Percentiles rank a stretch among this genome's conserved stretches.
Conservation (phyloP, 2,113 vertebrate species). For the Zeus faber region DNA sequence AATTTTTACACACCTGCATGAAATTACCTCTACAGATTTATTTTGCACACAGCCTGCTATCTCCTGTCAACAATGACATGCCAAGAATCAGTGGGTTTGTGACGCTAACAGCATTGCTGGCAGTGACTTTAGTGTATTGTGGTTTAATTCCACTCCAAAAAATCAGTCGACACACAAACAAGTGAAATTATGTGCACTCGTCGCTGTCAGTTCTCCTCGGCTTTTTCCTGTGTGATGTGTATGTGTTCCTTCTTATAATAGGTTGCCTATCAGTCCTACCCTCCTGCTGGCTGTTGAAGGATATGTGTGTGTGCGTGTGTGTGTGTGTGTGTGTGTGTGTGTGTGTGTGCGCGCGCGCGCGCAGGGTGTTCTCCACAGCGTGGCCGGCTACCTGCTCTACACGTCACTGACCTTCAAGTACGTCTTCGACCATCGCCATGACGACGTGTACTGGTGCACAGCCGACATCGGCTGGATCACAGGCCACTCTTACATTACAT, state of each 20-base stretch:
- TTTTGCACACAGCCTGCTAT: too few relatives aligned
- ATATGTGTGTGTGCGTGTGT: background rate
- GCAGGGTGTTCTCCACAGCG: slow-evolving; percentile 79
- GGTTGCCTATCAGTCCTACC: slow-evolving; percentile 8
- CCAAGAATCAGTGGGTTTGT: too few relatives aligned
- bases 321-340: slow-evolving; percentile 1
- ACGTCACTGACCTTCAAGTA: slow-evolving; percentile 78
- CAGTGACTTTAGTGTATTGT: too few relatives aligned
- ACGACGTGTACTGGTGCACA: slow-evolving; percentile 81
- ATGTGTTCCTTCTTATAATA: too few relatives aligned
- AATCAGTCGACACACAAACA: background rate
- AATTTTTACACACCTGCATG: too few relatives aligned
- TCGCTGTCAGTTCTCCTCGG: background rate
- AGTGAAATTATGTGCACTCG: background rate
- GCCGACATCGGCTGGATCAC: slow-evolving; percentile 83
- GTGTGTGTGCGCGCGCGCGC: background rate
- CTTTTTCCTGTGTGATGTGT: background rate
- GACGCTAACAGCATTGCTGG: too few relatives aligned
- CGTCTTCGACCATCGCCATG: slow-evolving; percentile 73
- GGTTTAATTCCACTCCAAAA: too few relatives aligned
- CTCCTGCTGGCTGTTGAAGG: background rate
- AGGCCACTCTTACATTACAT: slow-evolving; percentile 79
- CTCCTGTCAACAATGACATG: too few relatives aligned
- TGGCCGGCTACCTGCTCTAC: slow-evolving; percentile 78
- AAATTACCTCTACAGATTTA: too few relatives aligned